These are phyloP conservation scores for Pissodes strobi DNA, from an alignment of 1,140 invertebrate species.

Conservation along the genomic window DNA sequence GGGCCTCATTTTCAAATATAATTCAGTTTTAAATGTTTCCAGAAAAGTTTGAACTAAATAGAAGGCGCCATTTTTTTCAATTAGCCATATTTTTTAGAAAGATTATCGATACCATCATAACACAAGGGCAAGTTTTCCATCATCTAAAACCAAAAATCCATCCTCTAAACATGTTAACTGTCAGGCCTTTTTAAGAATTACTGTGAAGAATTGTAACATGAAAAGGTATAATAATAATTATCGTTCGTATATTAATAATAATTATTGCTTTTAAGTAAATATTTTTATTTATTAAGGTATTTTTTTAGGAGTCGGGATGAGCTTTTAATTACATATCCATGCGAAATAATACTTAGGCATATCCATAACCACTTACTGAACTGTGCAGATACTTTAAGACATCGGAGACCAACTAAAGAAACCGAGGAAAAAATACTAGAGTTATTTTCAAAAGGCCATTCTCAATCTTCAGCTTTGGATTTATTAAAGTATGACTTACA, in stretches of 20 bases:
- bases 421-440: conserved; percentile 14
- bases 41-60: background rate
- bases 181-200: conserved; percentile 7
- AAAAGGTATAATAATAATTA: conserved; percentile 5
- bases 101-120: conserved; percentile 15
- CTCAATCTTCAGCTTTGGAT: conserved; percentile 1
- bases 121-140: conserved; percentile 3
- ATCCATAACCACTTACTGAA: conserved; percentile 8
- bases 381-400: conserved; percentile 12
- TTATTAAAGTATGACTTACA: conserved; percentile 18
- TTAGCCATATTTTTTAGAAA: conserved; percentile 9
- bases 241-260: background rate
- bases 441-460: conserved; percentile 9
- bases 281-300: too few species aligned
- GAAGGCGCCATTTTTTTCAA: background rate
- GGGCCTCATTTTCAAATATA: too few species aligned
- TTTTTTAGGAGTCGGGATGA: conserved; percentile 2
- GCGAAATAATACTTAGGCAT: conserved; percentile 6
- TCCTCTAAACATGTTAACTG: conserved; percentile 14
- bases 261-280: background rate
- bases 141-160: conserved; percentile 6
- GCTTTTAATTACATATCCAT: conserved; percentile 8
- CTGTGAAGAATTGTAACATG: conserved; percentile 4
- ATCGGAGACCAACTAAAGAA: conserved; percentile 10
- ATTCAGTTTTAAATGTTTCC: background rate